Base-by-base conservation (phyloP, 1,140 invertebrate species). In the Orius insidiosus region DNA sequence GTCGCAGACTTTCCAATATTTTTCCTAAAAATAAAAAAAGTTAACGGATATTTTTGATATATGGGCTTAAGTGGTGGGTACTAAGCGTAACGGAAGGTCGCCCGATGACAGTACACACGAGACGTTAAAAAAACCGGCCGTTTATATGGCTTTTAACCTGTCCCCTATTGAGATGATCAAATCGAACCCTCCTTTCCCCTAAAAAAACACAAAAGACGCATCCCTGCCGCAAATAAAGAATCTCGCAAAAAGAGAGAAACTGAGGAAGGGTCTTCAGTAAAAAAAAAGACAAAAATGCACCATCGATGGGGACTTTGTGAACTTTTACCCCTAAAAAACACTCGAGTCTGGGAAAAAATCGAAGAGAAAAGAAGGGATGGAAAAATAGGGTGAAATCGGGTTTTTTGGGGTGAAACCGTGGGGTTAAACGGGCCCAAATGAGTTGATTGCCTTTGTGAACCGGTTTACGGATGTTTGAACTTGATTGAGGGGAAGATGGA, bases 61-160 rank as follows among this genome's bases (percentile, higher is more conserved):
- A 31, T 11, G 3, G 24, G 41, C 16, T 30, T 30, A 43, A 36
- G 35, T n/a, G n/a, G 41, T 43, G 41, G 41, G 41, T 43, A 43
- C 7, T 15, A 40, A 14, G 3, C 41, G 41, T 43, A 46, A 46
- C 36, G 33, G 35, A 37, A 19, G 37, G 37, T 15, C 7, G 19
- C 9, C 14, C 37, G 37, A 39, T 39, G 37, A 39, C 37, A 39
- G 37, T 39, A 39, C 37, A 39, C 37, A 39, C 37, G 19, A 15
- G 37, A 39, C 37, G 37, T 24, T 4, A 24, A 24, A 24, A 24
- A 24, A n/a, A 24, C 24, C 24, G 35, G 51, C 46, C 52, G 48
- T 53, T 53, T 53, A 50, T 51, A 54, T 54, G 50, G 50, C 53
- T 54, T 54, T 54, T 54, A 54, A 54, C 53, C 53, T 49, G 41